Base-by-base conservation (phyloP, 2,888 invertebrate genomes). In the Gymnosoma rotundatum region DNA sequence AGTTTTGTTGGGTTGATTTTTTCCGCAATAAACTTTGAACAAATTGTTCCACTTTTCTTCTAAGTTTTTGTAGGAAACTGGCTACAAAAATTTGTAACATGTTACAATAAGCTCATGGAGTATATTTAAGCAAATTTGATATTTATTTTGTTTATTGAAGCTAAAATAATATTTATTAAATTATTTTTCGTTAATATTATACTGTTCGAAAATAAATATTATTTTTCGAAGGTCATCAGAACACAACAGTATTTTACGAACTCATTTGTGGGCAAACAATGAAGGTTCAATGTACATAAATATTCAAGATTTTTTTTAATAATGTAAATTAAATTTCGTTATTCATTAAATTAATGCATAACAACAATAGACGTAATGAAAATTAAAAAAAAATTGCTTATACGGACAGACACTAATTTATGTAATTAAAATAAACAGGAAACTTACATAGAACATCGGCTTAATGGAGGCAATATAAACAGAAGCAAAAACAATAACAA, bases 261-360 rank as follows among this genome's bases (percentile, higher is more conserved):
- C 16, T 60, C 16, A 14, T 32, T 60, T 61, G 14, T 12, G 20
- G 32, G 60, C 25, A 61, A 78, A 78, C 52, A 78, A 42, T 32
- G 3, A 18, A 20, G 54, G 52, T 78, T 54, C 52, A 78, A 42
- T 78, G 56, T 8, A 2, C 12, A 42, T 32, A 58, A 12, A 9
- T 2, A 21, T 16, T 36, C 16, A 32, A 32, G 32, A 2, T n/a
- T 32, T 56, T 32, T 56, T 36, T 52, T 52, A 16, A 48, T 61
- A 79, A 72, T 79, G 64, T 66, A 50, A 48, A 64, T 79, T 79
- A 67, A 66, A 73, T 79, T 60, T 58, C 25, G 58, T 79, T 73
- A 52, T 66, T 50, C 50, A 72, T 66, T 72, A 79, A 66, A 64
- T 72, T 66, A 79, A 79, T 69, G 42, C 48, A 56, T 9, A 79